Conservation (phyloP, 2,113 vertebrate species). For the Mirza zaza region DNA sequence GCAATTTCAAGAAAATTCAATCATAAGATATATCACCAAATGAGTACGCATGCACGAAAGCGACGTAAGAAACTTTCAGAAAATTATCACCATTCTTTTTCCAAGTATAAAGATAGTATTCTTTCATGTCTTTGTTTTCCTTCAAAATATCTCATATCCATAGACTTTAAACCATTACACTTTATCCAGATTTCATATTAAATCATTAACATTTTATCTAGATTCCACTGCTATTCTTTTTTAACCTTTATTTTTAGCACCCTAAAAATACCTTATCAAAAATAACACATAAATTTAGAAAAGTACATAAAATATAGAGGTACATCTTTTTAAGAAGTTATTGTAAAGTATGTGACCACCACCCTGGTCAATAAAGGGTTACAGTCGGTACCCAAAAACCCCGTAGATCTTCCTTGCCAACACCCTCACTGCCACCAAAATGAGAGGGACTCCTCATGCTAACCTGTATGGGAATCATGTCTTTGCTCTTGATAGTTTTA, state of each 20-base stretch:
- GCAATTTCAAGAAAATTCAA: background rate
- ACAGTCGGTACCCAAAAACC: background rate
- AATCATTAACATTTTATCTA: conserved; percentile 9
- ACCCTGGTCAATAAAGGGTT: background rate
- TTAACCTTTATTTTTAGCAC: conserved; percentile 13
- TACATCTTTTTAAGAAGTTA: background rate
- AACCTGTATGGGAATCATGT: background rate
- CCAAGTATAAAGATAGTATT: background rate
- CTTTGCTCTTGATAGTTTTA: background rate
- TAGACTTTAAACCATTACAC: background rate
- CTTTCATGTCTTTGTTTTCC: conserved; percentile 2
- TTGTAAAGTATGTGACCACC: background rate
- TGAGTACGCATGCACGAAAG: background rate
- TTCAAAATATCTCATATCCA: background rate
- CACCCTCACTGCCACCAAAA: background rate
- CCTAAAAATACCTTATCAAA: background rate
- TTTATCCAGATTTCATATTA: background rate
- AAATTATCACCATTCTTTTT: background rate
- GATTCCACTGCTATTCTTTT: conserved; percentile 15
- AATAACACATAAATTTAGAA: background rate
- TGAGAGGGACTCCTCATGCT: background rate
- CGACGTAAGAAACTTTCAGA: background rate
- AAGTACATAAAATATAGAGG: background rate
- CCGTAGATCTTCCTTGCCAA: background rate
- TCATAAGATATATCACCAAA: background rate